Conservation (phyloP, 2,888 invertebrate genomes). For the Yponomeuta evonymella region DNA sequence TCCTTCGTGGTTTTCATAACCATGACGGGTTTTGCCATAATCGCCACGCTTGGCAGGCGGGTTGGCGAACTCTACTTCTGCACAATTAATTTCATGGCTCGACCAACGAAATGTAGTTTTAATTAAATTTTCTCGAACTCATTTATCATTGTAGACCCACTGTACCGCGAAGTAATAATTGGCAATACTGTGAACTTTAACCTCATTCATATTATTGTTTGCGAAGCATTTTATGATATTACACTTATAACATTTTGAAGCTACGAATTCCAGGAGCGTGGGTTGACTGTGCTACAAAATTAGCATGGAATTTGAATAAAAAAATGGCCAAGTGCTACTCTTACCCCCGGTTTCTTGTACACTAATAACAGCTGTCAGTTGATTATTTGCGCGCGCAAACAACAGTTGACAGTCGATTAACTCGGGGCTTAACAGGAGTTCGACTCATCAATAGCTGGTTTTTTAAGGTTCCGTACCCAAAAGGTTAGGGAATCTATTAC, state of each 20-base stretch:
- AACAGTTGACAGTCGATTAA: too few species aligned
- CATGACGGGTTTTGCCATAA: too few species aligned
- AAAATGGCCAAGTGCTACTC: too few species aligned
- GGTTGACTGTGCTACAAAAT: background rate
- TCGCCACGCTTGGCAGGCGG: too few species aligned
- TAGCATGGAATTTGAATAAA: background rate
- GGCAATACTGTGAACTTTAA: background rate
- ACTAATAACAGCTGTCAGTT: too few species aligned
- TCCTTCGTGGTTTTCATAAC: too few species aligned
- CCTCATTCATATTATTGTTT: constrained; percentile 3
- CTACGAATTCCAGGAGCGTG: background rate
- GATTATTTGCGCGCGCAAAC: too few species aligned
- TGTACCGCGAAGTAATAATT: background rate
- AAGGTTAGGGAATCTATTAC: too few species aligned
- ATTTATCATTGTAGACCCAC: constrained; percentile 2
- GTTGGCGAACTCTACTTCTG: background rate
- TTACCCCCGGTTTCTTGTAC: too few species aligned
- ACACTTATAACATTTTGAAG: background rate
- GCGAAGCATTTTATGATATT: background rate
- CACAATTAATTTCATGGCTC: background rate
- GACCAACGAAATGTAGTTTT: background rate
- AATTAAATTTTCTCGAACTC: constrained; percentile 3
- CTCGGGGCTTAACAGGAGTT: too few species aligned
- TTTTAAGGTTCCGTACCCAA: too few species aligned
- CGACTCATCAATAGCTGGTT: too few species aligned